Evolutionary conservation across 1,140 invertebrate genomes (phyloP).

Genomic region (Drosophila nasuta): DNA sequence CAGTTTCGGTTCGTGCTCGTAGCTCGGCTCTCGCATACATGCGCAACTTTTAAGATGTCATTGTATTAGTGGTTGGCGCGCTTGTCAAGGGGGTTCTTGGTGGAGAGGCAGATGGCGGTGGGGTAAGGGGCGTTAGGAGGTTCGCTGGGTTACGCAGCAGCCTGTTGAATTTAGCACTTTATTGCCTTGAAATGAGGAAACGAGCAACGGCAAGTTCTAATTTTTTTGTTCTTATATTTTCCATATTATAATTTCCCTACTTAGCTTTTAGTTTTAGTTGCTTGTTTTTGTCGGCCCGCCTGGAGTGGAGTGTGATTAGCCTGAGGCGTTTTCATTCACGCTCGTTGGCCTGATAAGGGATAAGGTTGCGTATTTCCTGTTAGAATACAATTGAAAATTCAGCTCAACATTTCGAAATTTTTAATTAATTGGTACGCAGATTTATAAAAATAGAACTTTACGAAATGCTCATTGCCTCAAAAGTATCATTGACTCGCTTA

Average conservation of each 20-base stretch:
- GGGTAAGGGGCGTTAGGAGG: slow-evolving; percentile 2
- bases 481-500: slow-evolving; percentile 20
- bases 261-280: slow-evolving; percentile 42
- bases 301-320: slow-evolving; percentile 63
- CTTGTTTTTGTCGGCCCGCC: slow-evolving; percentile 59
- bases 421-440: slow-evolving; percentile 66
- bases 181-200: slow-evolving; percentile 82
- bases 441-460: slow-evolving; percentile 67
- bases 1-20: slow-evolving; percentile 21
- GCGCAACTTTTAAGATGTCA: background rate
- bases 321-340: slow-evolving; percentile 78
- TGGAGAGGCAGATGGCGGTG: background rate
- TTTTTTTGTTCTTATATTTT: slow-evolving; percentile 40
- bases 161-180: slow-evolving; percentile 74
- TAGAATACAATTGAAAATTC: slow-evolving; percentile 48
- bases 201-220: slow-evolving; percentile 45
- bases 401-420: slow-evolving; percentile 24
- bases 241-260: slow-evolving; percentile 55
- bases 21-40: slow-evolving; percentile 45
- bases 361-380: slow-evolving; percentile 83
- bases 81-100: slow-evolving; percentile 10
- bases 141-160: slow-evolving; percentile 30
- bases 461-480: slow-evolving; percentile 47
- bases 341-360: slow-evolving; percentile 64
- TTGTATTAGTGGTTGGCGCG: slow-evolving; percentile 29